Evolutionary conservation across 2,888 invertebrate species (phyloP).

Genomic region (Caradrina clavipalpis): DNA sequence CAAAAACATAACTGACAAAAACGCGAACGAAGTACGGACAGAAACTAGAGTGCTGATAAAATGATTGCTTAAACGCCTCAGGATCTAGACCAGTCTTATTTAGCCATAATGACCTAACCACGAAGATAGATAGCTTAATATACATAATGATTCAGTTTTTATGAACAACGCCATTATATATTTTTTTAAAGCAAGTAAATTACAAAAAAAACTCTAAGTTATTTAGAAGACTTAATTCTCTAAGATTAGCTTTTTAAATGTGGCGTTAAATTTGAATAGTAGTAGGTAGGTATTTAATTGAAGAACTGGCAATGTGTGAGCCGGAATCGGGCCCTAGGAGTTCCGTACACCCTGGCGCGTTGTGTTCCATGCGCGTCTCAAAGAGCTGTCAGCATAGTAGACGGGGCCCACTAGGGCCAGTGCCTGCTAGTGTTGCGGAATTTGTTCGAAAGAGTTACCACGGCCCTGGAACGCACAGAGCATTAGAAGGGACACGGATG

Average conservation of each 20-base stretch:
- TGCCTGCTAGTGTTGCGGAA: too few species aligned
- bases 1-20: too few species aligned
- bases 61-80: background rate
- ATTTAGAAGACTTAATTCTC: slow-evolving; percentile 38
- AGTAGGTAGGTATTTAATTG: slow-evolving; percentile 10
- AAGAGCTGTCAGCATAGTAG: too few species aligned
- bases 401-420: too few species aligned
- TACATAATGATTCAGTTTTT: slow-evolving; percentile 36
- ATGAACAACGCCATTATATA: background rate
- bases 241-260: slow-evolving; percentile 37
- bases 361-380: too few species aligned
- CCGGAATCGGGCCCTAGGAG: accelerated
- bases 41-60: background rate
- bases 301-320: background rate
- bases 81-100: slow-evolving; percentile 8
- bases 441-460: too few species aligned
- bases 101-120: slow-evolving; percentile 10
- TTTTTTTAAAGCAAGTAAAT: slow-evolving; percentile 30
- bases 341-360: slow-evolving; percentile 30
- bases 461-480: too few species aligned
- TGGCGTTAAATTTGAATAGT: slow-evolving; percentile 20
- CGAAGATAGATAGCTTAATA: slow-evolving; percentile 55
- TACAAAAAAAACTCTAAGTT: slow-evolving; percentile 7
- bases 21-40: too few species aligned
- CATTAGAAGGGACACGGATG: too few species aligned